phyloP scores from a whole-genome alignment of 2,113 vertebrate species.

The Lepus timidus region DNA sequence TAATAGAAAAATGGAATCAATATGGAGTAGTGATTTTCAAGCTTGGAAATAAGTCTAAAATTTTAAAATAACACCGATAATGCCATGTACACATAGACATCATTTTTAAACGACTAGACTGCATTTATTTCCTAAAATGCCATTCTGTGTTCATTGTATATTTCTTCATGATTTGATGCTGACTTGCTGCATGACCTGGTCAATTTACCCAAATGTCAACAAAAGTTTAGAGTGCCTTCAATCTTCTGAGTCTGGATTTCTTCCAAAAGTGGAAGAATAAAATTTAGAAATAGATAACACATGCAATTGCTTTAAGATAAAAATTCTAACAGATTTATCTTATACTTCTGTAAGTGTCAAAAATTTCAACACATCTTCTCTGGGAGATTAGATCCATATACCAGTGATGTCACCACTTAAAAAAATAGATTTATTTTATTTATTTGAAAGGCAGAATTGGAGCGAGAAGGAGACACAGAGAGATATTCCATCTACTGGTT shows the following conservation, averaged over 20 bases:
- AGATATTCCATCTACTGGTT: too few relatives aligned
- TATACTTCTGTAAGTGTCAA: neutral
- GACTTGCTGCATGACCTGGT: neutral
- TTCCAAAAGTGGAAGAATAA: neutral
- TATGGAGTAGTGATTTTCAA: neutral
- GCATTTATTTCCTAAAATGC: neutral
- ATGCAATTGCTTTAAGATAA: conserved; percentile 32
- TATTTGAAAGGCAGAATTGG: too few relatives aligned
- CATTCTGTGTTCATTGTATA: neutral
- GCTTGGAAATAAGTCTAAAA: conserved; percentile 29
- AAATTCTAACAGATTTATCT: neutral
- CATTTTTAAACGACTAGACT: neutral
- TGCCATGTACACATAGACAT: neutral
- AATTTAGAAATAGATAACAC: neutral
- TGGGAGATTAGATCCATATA: neutral
- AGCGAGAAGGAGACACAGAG: too few relatives aligned
- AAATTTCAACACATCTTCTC: neutral
- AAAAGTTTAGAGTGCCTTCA: neutral
- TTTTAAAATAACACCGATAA: conserved; percentile 29
- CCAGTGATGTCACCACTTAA: neutral
- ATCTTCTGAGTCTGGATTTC: neutral
- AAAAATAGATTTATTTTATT: too few relatives aligned
- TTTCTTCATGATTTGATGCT: conserved; percentile 39
- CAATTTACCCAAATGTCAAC: neutral
- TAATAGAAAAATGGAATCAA: neutral